Base-by-base conservation (phyloP, 2,797 vertebrate species). In the Hoplostethus mediterraneus region DNA sequence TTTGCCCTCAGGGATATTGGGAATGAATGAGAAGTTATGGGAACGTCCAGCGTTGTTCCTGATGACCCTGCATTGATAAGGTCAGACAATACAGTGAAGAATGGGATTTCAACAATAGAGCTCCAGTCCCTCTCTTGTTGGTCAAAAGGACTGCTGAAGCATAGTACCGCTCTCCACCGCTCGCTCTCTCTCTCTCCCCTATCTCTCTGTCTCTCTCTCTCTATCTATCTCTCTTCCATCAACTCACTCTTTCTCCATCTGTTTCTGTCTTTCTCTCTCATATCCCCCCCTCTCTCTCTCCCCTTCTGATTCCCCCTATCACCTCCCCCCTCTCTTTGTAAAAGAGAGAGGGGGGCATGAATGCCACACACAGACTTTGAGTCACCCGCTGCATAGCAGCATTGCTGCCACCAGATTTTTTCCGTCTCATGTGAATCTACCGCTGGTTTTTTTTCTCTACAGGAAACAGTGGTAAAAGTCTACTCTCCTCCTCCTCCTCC, bases 281-380 rank as follows among this genome's bases (percentile, higher is more conserved):
- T 79, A 60, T 75, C 67, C 67, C 56, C 38, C 51, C 60, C 7
- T 58, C 60, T 63, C 71, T 51, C 25, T 51, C 33, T 31, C 28
- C 30, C 2, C 74, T 28, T 67, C 86, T 84, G 68, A 80, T 59
- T 86, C 69, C 63, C 80, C 67, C 70, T 66, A 45, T 84, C 73
- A 71, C 21, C 49, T 55, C 56, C 71, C 42, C 17, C 11, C 54
- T 36, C 60, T 3, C 62, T 82, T 86, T 86, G 71, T 89, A 65
- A 76, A 55, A 78, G 67, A 81, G 83, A 89, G 75, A 81, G 67
- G 57, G 82, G 82, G 80, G 83, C 80, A 86, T 83, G 81, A 91
- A 94, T 85, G 65, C 95, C 95, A 95, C 94, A 94, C 94, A 90
- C 94, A 93, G 92, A 82, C 90, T 82, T 68, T 75, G 86, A 92